phyloP scores from a whole-genome alignment of 2,113 vertebrate species.

The Ancistrus triradiatus region DNA sequence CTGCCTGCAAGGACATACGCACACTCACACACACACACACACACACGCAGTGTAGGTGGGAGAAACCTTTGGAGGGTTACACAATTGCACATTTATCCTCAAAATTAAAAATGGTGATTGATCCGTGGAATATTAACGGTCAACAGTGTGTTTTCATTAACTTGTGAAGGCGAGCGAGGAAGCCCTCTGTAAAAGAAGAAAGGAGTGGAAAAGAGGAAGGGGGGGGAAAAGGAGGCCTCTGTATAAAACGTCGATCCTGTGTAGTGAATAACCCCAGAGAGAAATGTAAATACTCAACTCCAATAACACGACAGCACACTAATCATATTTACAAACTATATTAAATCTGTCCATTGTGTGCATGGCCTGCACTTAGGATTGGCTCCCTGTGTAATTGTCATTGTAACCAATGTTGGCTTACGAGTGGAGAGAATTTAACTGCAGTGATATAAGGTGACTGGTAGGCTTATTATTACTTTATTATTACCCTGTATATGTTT shows the following conservation, averaged over 20 bases:
- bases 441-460: slow-evolving; percentile 99
- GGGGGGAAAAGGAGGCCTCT: slow-evolving; percentile 73
- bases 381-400: slow-evolving; percentile 93
- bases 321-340: slow-evolving; percentile 99
- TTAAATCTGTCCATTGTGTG: slow-evolving; percentile 99
- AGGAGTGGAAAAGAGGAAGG: slow-evolving; percentile 59
- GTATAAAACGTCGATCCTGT: slow-evolving; percentile 89
- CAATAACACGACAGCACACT: slow-evolving; percentile 98
- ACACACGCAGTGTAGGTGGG: slow-evolving; percentile 49
- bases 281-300: slow-evolving; percentile 98
- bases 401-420: slow-evolving; percentile 90
- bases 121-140: slow-evolving; percentile 89
- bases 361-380: slow-evolving; percentile 83
- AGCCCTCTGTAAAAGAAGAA: slow-evolving; percentile 47
- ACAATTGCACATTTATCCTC: slow-evolving; percentile 73
- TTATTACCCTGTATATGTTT: slow-evolving; percentile 99
- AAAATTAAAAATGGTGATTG: slow-evolving; percentile 86
- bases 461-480: slow-evolving; percentile 99
- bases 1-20: slow-evolving; percentile 40
- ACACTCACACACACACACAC: slow-evolving; percentile 43
- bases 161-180: slow-evolving; percentile 68
- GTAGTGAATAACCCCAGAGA: slow-evolving; percentile 91
- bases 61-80: slow-evolving; percentile 69
- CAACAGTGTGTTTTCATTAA: slow-evolving; percentile 88
- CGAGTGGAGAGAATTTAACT: slow-evolving; percentile 90